A percentile compares a stretch with the other conserved stretches of the same genome.
Conservation (phyloP, 2,888 invertebrate genomes). For the Trachelus troglodyta region DNA sequence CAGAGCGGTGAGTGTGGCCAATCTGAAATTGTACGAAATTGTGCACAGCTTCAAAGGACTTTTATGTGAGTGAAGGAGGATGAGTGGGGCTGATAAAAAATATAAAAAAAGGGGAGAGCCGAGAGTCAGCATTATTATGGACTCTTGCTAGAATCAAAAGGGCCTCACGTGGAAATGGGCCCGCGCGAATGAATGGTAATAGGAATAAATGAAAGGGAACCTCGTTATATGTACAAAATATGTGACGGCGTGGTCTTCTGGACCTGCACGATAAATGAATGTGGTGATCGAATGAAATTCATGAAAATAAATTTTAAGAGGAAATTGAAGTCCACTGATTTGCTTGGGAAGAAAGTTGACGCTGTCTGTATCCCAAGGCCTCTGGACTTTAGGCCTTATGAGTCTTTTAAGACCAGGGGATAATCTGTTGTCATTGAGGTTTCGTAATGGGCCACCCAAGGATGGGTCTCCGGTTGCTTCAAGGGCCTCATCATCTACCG, state of each 20-base stretch:
- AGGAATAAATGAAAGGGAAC: not conserved
- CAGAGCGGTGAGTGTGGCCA: conserved; percentile 42
- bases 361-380: not conserved
- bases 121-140: not conserved
- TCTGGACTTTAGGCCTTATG: conserved; percentile 5
- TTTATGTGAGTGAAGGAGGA: not conserved
- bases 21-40: conserved; percentile 45
- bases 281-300: not conserved
- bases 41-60: conserved; percentile 10
- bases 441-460: conserved; percentile 49
- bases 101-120: not conserved
- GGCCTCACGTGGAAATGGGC: not conserved
- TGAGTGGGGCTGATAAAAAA: not conserved
- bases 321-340: not conserved
- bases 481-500: conserved; percentile 8
- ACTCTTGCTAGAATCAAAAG: not conserved
- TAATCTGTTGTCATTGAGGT: conserved; percentile 48
- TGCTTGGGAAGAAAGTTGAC: not conserved
- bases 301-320: not conserved
- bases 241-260: not conserved
- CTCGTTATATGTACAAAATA: not conserved
- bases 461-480: conserved; percentile 18
- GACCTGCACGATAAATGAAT: not conserved
- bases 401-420: conserved; percentile 31
- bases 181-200: not conserved